These are phyloP conservation scores for Tragelaphus imberbis DNA, from an alignment of 2,113 vertebrate species.

Conservation along the genomic window DNA sequence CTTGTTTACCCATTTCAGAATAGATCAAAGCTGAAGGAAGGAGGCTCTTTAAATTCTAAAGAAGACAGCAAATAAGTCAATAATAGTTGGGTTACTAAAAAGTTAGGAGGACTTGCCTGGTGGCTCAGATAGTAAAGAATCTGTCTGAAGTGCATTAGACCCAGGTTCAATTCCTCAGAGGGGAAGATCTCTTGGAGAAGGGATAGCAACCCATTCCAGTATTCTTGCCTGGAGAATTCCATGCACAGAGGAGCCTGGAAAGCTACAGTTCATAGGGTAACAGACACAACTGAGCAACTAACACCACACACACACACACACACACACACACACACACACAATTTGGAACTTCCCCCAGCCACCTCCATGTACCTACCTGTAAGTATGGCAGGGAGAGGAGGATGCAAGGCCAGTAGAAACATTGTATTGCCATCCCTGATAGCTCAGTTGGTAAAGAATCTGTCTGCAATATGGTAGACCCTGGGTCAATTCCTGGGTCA, in stretches of 20 bases:
- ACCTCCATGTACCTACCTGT: neutral
- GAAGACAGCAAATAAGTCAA: neutral
- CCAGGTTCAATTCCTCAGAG: too few relatives aligned
- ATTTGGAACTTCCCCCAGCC: neutral
- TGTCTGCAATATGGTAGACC: neutral
- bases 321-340: too few relatives aligned
- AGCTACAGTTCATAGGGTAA: neutral
- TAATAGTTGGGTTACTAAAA: neutral
- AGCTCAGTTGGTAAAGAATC: neutral
- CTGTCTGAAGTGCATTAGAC: neutral
- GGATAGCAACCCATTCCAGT: too few relatives aligned
- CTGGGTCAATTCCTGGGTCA: neutral
- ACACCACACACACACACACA: too few relatives aligned
- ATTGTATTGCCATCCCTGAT: neutral
- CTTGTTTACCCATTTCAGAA: neutral
- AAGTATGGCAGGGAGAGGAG: neutral
- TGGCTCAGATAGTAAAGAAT: neutral
- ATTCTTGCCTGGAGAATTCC: neutral
- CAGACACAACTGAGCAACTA: neutral
- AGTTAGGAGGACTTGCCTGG: neutral
- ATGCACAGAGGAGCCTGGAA: neutral
- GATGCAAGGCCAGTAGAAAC: neutral
- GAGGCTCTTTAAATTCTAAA: neutral
- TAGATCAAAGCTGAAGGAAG: neutral
- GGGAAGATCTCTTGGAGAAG: too few relatives aligned